phyloP scores from a whole-genome alignment of 2,113 vertebrate genomes.

The Engystomops pustulosus region DNA sequence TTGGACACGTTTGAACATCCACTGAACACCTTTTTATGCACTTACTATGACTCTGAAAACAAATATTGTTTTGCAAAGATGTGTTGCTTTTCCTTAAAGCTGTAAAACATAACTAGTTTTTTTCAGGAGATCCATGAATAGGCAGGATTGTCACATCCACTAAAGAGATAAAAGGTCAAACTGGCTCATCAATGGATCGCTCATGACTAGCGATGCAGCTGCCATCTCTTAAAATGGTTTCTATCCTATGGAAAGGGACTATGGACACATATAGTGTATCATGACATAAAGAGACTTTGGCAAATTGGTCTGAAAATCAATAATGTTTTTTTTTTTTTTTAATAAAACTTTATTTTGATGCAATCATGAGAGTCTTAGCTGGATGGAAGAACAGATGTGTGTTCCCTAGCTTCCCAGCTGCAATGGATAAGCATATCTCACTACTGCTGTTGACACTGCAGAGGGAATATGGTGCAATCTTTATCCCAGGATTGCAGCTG shows the following conservation, averaged over 20 bases:
- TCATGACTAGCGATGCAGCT: not conserved
- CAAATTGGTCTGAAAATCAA: not conserved
- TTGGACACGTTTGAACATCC: not conserved
- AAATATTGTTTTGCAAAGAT: slow-evolving; percentile 14
- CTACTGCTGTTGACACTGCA: too few species aligned
- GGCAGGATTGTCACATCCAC: not conserved
- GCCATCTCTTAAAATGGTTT: not conserved
- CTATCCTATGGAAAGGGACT: not conserved
- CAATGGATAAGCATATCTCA: too few species aligned
- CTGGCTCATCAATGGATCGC: not conserved
- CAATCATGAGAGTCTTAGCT: not conserved
- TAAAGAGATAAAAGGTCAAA: not conserved
- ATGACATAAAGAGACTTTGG: not conserved
- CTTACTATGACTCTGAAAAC: not conserved
- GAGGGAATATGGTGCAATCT: too few species aligned
- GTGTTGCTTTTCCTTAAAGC: not conserved
- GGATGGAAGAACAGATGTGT: too few species aligned
- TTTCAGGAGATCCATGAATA: not conserved
- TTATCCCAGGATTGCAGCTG: too few species aligned
- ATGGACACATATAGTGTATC: not conserved
- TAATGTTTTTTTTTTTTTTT: not conserved
- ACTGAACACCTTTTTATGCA: not conserved
- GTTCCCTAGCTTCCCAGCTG: too few species aligned
- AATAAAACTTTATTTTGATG: slow-evolving; percentile 1
- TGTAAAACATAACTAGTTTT: not conserved